A percentile compares a stretch with the other conserved stretches of the same genome.
phyloP scores from a whole-genome alignment of 2,113 vertebrate species.

The Marmota monax region DNA sequence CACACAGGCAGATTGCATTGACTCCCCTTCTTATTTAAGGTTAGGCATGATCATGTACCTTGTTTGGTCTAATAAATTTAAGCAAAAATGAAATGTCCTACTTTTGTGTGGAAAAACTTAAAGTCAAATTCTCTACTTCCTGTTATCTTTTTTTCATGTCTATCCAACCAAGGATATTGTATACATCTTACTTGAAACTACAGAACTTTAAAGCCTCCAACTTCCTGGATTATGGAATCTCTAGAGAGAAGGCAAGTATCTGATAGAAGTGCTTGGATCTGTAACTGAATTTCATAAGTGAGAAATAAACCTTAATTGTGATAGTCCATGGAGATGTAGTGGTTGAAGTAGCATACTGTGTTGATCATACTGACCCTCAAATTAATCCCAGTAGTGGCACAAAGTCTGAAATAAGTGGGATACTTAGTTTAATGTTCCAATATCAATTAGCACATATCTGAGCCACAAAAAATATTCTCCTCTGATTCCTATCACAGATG shows the following conservation, averaged over 20 bases:
- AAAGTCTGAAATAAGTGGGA: not conserved
- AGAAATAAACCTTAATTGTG: not conserved
- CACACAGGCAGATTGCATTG: not conserved
- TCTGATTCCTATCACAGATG: not conserved
- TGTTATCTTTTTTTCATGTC: not conserved
- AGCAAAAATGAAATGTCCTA: not conserved
- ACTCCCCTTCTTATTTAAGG: not conserved
- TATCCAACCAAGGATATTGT: not conserved
- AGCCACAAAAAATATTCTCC: conserved; percentile 1
- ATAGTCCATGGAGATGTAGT: not conserved
- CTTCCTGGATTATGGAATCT: not conserved
- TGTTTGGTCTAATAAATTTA: not conserved
- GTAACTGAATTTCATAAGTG: not conserved
- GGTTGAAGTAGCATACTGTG: not conserved
- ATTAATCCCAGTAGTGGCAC: conserved; percentile 7
- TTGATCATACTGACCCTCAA: not conserved
- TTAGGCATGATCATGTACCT: not conserved
- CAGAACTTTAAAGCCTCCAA: not conserved
- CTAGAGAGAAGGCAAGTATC: not conserved
- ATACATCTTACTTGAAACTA: not conserved
- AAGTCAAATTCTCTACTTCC: not conserved
- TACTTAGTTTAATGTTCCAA: not conserved
- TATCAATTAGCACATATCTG: conserved; percentile 3
- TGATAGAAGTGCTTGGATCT: not conserved
- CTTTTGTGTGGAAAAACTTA: conserved; percentile 33